Evolutionary conservation across 2,113 vertebrate genomes (phyloP).

Genomic region (Eleginops maclovinus): DNA sequence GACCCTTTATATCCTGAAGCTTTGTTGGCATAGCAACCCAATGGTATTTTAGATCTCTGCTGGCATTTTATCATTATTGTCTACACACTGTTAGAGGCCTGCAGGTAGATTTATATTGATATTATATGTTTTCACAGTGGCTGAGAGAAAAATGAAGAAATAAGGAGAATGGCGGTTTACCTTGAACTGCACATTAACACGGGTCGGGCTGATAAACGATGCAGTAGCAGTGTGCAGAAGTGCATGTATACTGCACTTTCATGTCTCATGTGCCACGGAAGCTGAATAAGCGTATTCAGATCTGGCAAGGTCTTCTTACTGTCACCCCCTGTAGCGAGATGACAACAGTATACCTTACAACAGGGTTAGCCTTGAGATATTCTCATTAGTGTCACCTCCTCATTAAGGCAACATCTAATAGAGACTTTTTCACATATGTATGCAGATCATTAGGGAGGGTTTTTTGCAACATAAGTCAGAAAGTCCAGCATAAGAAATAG

Average conservation of each 20-base stretch:
- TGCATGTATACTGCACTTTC: constrained; percentile 2
- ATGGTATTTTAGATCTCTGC: constrained; percentile 42
- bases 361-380: neutral
- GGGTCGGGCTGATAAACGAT: neutral
- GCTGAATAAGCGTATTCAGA: constrained; percentile 52
- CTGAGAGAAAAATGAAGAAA: constrained; percentile 27
- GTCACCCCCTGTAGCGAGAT: constrained; percentile 16
- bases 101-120: constrained; percentile 40
- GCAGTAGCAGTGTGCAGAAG: neutral
- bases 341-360: constrained; percentile 10
- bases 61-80: constrained; percentile 55
- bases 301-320: constrained; percentile 18
- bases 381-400: constrained; percentile 35
- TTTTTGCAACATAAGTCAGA: neutral
- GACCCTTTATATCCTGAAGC: constrained; percentile 59
- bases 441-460: constrained; percentile 12
- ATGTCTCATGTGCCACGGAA: constrained; percentile 32
- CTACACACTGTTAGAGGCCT: constrained; percentile 25
- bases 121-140: constrained; percentile 1
- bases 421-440: constrained; percentile 2
- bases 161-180: neutral
- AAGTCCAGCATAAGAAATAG: neutral
- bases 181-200: constrained; percentile 1
- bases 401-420: constrained; percentile 1
- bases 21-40: constrained; percentile 71